These are phyloP conservation scores for Brienomyrus brachyistius DNA, from an alignment of 2,113 vertebrate genomes.

Conservation along the genomic window DNA sequence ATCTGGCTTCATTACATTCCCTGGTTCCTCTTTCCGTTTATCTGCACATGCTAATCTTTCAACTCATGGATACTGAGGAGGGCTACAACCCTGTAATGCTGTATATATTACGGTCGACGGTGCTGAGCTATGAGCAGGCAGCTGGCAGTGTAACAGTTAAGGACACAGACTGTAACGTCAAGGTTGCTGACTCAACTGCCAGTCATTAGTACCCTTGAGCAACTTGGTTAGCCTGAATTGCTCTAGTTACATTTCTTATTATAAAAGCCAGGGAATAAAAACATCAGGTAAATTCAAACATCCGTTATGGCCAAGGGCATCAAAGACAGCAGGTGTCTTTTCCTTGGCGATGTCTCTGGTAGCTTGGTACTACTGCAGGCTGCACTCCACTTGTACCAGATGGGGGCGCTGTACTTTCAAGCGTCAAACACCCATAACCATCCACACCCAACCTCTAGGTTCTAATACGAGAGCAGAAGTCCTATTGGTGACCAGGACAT, in stretches of 20 bases:
- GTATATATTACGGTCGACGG: neutral
- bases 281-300: neutral
- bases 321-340: neutral
- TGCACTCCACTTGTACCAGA: neutral
- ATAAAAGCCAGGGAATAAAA: neutral
- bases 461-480: neutral
- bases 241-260: neutral
- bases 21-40: conserved; percentile 7
- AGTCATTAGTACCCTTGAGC: neutral
- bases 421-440: neutral
- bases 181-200: neutral
- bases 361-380: neutral
- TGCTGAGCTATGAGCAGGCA: no score
- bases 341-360: neutral
- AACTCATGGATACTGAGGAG: neutral
- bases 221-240: neutral
- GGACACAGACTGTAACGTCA: neutral
- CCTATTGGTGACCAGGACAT: neutral
- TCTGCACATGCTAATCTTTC: neutral
- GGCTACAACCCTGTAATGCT: neutral
- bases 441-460: neutral
- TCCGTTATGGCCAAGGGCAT: neutral
- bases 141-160: neutral
- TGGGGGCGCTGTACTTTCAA: neutral
- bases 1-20: conserved; percentile 31